Conservation (phyloP, 2,113 vertebrate genomes). For the Gymnorhina tibicen region DNA sequence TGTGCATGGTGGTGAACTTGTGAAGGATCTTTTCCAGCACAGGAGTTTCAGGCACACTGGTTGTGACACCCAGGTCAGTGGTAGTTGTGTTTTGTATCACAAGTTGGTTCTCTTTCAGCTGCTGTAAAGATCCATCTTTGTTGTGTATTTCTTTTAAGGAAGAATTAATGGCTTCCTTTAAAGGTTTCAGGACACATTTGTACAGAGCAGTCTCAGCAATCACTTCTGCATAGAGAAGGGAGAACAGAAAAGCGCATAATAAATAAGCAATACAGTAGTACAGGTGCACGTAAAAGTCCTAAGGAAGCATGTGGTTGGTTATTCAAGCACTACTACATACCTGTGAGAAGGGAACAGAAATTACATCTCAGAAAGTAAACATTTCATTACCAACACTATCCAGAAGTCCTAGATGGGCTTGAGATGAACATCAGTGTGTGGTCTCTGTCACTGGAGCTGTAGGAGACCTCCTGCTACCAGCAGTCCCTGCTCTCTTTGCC, state of each 20-base stretch:
- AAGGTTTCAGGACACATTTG: slow-evolving; percentile 93
- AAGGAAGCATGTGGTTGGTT: not conserved
- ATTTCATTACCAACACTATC: not conserved
- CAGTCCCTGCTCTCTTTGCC: not conserved
- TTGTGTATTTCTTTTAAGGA: slow-evolving; percentile 83
- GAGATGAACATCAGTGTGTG: not conserved
- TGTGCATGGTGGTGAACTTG: slow-evolving; percentile 84
- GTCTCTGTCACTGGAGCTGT: not conserved
- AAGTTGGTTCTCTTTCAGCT: slow-evolving; percentile 88
- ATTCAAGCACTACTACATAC: not conserved
- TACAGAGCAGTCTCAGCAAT: slow-evolving; percentile 89
- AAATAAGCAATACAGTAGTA: not conserved
- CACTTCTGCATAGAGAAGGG: slow-evolving; percentile 70
- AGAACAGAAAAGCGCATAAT: not conserved
- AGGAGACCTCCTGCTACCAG: not conserved
- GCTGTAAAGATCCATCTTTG: slow-evolving; percentile 76
- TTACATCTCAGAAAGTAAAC: not conserved
- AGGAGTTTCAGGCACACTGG: slow-evolving; percentile 85
- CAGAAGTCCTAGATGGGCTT: not conserved
- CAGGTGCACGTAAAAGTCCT: not conserved
- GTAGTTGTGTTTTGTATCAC: slow-evolving; percentile 88
- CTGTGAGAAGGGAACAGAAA: not conserved
- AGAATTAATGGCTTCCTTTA: slow-evolving; percentile 83
- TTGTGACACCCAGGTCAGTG: slow-evolving; percentile 89
- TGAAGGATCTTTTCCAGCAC: slow-evolving; percentile 91